These are phyloP conservation scores for Argyrosomus japonicus DNA, from an alignment of 2,113 vertebrate genomes.

Conservation along the genomic window DNA sequence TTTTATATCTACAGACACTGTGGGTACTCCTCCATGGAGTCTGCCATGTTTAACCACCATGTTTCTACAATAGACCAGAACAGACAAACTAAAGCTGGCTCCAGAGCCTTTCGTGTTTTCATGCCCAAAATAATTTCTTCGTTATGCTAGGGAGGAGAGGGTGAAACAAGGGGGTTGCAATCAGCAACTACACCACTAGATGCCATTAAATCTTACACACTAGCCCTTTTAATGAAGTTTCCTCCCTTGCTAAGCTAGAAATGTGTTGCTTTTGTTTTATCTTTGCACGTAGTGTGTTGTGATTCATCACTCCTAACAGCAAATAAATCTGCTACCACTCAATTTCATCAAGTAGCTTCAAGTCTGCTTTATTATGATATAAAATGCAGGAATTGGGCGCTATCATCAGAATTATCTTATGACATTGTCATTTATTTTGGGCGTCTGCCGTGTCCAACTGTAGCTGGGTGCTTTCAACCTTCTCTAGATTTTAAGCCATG, in stretches of 20 bases:
- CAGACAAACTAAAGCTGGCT: too few relatives aligned
- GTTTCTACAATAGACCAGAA: too few relatives aligned
- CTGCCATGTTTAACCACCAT: too few relatives aligned
- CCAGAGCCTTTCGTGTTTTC: too few relatives aligned
- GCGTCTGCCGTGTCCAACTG: neutral
- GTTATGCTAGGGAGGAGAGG: too few relatives aligned
- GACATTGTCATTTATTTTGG: constrained; percentile 18
- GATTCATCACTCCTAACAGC: neutral
- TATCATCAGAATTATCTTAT: constrained; percentile 14
- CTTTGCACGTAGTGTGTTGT: constrained; percentile 8
- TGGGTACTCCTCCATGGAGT: too few relatives aligned
- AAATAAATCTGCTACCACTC: constrained; percentile 4
- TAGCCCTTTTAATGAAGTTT: constrained; percentile 17
- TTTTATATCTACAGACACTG: too few relatives aligned
- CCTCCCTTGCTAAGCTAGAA: neutral
- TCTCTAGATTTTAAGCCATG: constrained; percentile 36
- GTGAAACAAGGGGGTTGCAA: too few relatives aligned
- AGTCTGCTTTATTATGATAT: neutral
- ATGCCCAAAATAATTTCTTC: too few relatives aligned
- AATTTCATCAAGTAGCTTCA: constrained; percentile 13
- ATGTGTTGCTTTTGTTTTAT: constrained; percentile 14
- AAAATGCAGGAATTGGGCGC: neutral
- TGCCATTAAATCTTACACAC: too few relatives aligned
- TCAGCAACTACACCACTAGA: too few relatives aligned
- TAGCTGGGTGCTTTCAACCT: constrained; percentile 37